phyloP scores from a whole-genome alignment of 2,797 vertebrate species.

The Allobates femoralis region DNA sequence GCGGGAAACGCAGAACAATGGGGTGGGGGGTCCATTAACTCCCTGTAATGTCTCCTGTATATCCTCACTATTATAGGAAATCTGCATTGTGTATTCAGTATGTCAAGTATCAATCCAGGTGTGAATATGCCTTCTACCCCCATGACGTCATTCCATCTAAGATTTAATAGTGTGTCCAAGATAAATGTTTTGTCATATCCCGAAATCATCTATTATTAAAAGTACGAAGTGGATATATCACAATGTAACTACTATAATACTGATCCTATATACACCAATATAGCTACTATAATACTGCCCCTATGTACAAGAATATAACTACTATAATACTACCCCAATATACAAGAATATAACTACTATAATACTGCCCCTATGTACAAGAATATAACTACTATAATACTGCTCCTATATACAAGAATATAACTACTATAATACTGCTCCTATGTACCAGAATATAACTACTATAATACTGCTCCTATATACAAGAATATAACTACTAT shows the following conservation, averaged over 20 bases:
- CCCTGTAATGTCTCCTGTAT: neutral
- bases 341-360: neutral
- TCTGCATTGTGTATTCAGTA: neutral
- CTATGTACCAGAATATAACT: neutral
- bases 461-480: neutral
- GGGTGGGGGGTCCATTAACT: neutral
- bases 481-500: conserved; percentile 28
- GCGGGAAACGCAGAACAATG: neutral
- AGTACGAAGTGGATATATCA: neutral
- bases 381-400: conserved; percentile 25
- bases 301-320: too few species aligned
- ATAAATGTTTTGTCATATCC: neutral
- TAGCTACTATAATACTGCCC: too few species aligned
- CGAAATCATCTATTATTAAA: neutral
- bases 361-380: neutral
- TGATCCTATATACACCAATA: neutral
- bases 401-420: neutral
- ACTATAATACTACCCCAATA: too few species aligned
- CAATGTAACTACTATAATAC: conserved; percentile 8
- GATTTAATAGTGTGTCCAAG: neutral
- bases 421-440: too few species aligned
- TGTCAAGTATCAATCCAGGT: neutral
- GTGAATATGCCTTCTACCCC: neutral
- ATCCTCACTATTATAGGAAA: neutral
- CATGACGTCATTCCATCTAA: neutral